phyloP scores from a whole-genome alignment of 1,140 invertebrate genomes.

The Aphis gossypii region DNA sequence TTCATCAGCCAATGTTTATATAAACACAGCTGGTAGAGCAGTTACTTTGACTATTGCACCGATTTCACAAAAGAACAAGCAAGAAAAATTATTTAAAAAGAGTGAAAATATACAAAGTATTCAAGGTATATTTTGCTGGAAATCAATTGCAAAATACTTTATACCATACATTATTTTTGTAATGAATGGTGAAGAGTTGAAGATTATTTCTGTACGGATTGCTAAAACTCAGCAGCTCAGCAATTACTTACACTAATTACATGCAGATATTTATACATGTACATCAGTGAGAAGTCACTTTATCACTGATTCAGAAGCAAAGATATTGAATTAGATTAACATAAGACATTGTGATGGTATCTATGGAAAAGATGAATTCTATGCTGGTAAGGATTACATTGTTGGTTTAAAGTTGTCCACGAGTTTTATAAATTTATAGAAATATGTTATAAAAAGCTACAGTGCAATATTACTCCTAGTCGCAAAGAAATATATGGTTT shows the following conservation, averaged over 20 bases:
- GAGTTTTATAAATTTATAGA: constrained; percentile 91
- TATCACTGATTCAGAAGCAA: constrained; percentile 88
- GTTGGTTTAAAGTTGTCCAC: constrained; percentile 84
- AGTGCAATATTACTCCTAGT: constrained; percentile 69
- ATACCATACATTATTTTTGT: constrained; percentile 85
- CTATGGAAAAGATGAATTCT: constrained; percentile 89
- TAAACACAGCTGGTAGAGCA: constrained; percentile 17
- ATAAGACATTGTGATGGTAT: constrained; percentile 88
- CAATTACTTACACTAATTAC: constrained; percentile 81
- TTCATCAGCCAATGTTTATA: constrained; percentile 20
- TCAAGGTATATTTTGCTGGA: constrained; percentile 88
- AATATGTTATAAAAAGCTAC: constrained; percentile 84
- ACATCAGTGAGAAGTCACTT: constrained; percentile 92
- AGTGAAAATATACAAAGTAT: neutral
- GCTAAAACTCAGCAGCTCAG: constrained; percentile 87
- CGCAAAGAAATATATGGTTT: constrained; percentile 87
- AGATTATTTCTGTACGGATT: constrained; percentile 90
- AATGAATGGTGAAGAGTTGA: constrained; percentile 72
- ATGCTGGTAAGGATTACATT: constrained; percentile 82
- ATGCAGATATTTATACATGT: constrained; percentile 84
- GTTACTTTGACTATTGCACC: neutral
- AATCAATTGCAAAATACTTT: constrained; percentile 76
- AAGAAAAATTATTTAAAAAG: neutral
- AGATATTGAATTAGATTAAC: constrained; percentile 93
- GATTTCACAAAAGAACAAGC: neutral